Conservation (phyloP, 64 coral and sea anemone genomes). For the Orbicella faveolata region DNA sequence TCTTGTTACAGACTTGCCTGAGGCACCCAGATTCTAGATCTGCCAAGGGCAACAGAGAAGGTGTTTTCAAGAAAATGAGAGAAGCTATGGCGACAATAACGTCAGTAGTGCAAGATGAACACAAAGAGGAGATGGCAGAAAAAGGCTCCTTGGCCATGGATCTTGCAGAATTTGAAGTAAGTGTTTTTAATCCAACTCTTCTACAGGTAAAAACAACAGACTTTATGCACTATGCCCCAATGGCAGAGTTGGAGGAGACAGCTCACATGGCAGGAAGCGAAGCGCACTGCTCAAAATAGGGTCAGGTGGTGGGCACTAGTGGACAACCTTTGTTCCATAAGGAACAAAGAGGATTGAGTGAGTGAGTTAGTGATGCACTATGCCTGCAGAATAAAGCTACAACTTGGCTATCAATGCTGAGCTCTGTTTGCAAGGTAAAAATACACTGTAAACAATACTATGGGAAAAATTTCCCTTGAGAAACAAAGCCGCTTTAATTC, state of each 20-base stretch:
- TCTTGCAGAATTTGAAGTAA: constrained; percentile 88
- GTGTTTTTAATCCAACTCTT: not conserved
- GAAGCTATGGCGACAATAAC: constrained; percentile 89
- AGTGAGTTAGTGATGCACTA: not conserved
- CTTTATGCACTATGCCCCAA: not conserved
- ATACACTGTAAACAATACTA: too few relatives aligned
- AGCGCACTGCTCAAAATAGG: too few relatives aligned
- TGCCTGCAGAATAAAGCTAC: not conserved
- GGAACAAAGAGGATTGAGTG: too few relatives aligned
- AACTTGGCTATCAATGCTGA: not conserved
- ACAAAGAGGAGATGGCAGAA: constrained; percentile 35
- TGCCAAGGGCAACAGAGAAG: constrained; percentile 91
- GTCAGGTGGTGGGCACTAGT: too few relatives aligned
- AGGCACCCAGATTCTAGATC: constrained; percentile 88
- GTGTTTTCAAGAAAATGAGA: constrained; percentile 91
- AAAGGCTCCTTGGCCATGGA: constrained; percentile 84
- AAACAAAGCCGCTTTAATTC: too few relatives aligned
- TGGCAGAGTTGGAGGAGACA: too few relatives aligned
- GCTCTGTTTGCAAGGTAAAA: too few relatives aligned
- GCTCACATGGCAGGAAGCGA: too few relatives aligned
- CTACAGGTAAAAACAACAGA: not conserved
- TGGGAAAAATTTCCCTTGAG: too few relatives aligned
- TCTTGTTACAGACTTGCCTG: constrained; percentile 77
- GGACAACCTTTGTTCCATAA: too few relatives aligned
- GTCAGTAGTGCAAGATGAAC: constrained; percentile 72